Evolutionary conservation across 1,140 invertebrate genomes (phyloP).

Genomic region (Trichomalopsis sarcophagae): DNA sequence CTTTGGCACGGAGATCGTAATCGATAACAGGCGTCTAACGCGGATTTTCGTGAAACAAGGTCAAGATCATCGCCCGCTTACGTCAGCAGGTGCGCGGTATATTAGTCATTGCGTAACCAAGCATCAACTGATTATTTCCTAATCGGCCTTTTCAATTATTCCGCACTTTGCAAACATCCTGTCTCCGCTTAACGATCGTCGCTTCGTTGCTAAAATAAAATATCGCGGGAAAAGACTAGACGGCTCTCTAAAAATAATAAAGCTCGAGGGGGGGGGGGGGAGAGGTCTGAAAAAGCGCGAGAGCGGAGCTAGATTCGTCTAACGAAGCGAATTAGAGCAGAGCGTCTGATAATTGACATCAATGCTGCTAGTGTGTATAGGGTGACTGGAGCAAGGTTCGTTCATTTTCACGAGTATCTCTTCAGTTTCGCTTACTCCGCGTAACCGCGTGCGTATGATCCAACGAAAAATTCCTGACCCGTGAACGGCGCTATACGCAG

Average conservation of each 20-base stretch:
- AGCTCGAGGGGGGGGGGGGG: background rate
- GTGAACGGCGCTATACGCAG: background rate
- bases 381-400: constrained; percentile 43
- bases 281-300: background rate
- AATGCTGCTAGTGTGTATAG: constrained; percentile 8
- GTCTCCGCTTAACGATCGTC: background rate
- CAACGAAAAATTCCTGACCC: constrained; percentile 1
- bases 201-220: background rate
- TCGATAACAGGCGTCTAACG: background rate
- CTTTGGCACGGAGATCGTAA: background rate
- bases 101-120: background rate
- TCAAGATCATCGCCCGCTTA: background rate
- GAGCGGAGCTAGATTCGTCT: constrained; percentile 8
- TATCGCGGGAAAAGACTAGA: no score
- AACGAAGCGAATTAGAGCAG: constrained; percentile 39
- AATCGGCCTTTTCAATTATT: constrained; percentile 23
- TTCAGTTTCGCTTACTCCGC: background rate
- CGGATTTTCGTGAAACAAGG: background rate
- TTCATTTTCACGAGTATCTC: background rate
- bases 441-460: no score
- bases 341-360: constrained; percentile 27
- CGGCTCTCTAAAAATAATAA: background rate
- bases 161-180: constrained; percentile 11
- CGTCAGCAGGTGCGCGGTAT: constrained; percentile 6
- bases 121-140: background rate